Conservation (phyloP, 2,113 vertebrate genomes). For the Macrotus californicus region DNA sequence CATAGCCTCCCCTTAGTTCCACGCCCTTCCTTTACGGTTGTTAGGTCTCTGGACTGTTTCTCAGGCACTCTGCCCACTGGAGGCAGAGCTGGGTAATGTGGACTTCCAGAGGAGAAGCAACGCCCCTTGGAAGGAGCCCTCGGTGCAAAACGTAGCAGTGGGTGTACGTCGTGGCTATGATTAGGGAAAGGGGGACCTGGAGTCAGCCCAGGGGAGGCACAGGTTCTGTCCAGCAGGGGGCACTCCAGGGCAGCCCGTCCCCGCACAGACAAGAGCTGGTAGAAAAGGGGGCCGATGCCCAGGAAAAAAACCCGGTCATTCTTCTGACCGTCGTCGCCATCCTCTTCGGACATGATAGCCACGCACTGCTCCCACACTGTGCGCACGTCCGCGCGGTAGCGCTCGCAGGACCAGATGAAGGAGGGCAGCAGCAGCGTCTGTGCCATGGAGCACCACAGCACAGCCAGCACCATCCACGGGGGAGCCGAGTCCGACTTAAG, state of each 20-base stretch:
- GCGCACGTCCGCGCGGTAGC: slow-evolving; percentile 85
- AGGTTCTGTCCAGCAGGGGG: slow-evolving; percentile 40
- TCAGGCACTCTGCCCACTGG: background rate
- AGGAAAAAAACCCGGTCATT: background rate
- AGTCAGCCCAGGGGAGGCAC: background rate
- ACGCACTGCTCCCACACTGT: slow-evolving; percentile 87
- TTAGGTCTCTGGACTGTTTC: background rate
- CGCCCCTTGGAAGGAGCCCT: background rate
- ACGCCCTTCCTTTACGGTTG: background rate
- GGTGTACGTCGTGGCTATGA: accelerated
- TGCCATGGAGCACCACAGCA: slow-evolving; percentile 88
- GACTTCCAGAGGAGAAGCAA: background rate
- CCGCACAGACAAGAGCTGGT: background rate
- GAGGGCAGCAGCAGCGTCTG: slow-evolving; percentile 85
- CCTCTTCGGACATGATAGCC: slow-evolving; percentile 86
- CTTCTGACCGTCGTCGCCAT: slow-evolving; percentile 81
- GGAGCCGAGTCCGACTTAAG: slow-evolving; percentile 84
- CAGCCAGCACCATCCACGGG: slow-evolving; percentile 86
- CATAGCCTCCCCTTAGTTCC: background rate
- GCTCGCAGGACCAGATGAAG: slow-evolving; percentile 87
- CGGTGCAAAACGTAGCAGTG: background rate
- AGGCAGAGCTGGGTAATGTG: background rate
- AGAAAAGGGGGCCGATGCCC: background rate
- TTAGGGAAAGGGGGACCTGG: background rate
- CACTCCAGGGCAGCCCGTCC: slow-evolving; percentile 19